Evolutionary conservation across 1,140 invertebrate species (phyloP), one percentile per base, ranked within the genome.

Genomic region (Acyrthosiphon pisum): DNA sequence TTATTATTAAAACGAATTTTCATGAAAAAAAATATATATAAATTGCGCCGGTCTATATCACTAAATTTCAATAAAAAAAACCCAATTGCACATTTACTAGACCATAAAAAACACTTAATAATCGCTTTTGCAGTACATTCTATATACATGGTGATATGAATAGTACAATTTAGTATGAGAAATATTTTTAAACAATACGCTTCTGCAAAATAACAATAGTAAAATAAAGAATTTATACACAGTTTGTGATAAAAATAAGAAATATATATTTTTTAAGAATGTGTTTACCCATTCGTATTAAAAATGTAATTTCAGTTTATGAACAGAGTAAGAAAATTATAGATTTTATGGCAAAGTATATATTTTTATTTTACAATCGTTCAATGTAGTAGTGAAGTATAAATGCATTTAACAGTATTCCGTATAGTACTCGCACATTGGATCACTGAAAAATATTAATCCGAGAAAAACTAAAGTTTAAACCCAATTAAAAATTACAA

Each of bases 141-240:
- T 60, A n/a, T n/a, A 35, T 76, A 76, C 30, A 35, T 18, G 6
- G 30, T 6, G 4, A 76, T 76, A 9, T 76, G 60, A n/a, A 76
- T 76, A 76, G n/a, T 76, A 35, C 6, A 76, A 18, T 76, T 76
- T 76, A n/a, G 30, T 35, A 18, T n/a, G 60, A 76, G n/a, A 76
- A 76, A 76, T 76, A 76, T 76, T n/a, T 76, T n/a, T 76, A 18
- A 76, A 76, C 60, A 76, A 76, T 76, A 76, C 18, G 30, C 14
- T 76, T 76, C n/a, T 76, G 14, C 14, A n/a, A 76, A 76, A 76
- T 76, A 76, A 76, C 30, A 76, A 76, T 76, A 68, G 60, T 68
- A 76, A 76, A 76, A 76, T 76, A 76, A 76, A 76, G 60, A n/a
- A 76, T 76, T n/a, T n/a, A n/a, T 76, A n/a, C 14, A 76, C 60